Evolutionary conservation across 2,888 invertebrate species (phyloP).

Genomic region (Molorchus minor): DNA sequence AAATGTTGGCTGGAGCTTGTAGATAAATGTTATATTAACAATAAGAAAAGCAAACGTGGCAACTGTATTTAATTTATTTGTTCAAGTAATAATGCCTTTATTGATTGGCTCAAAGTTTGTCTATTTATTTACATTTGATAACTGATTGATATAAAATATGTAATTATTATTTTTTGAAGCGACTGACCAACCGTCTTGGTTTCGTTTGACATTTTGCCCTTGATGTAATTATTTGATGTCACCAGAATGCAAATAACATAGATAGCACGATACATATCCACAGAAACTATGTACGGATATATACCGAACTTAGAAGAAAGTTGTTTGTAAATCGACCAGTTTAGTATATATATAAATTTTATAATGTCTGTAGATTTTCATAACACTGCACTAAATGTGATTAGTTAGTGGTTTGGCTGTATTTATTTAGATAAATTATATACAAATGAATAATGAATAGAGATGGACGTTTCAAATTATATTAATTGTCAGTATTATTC

Average conservation of each 20-base stretch:
- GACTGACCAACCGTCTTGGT: slow-evolving; percentile 9
- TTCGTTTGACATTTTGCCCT: slow-evolving; percentile 10
- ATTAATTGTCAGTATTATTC: neutral
- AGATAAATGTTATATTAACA: slow-evolving; percentile 18
- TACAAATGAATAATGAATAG: slow-evolving; percentile 9
- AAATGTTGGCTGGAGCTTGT: neutral
- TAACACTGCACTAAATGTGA: slow-evolving; percentile 33
- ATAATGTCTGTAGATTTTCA: slow-evolving; percentile 54
- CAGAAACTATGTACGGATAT: neutral
- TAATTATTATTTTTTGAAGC: slow-evolving; percentile 2
- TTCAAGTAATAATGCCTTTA: slow-evolving; percentile 3
- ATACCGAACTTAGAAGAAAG: slow-evolving; percentile 6
- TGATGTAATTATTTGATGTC: slow-evolving; percentile 6
- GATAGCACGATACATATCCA: slow-evolving; percentile 8
- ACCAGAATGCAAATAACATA: slow-evolving; percentile 14
- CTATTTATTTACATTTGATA: slow-evolving; percentile 5
- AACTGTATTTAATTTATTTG: slow-evolving; percentile 7
- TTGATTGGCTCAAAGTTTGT: neutral
- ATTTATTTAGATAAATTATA: slow-evolving; percentile 30
- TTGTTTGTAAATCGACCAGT: slow-evolving; percentile 55
- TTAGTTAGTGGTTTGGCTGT: slow-evolving; percentile 34
- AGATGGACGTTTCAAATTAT: slow-evolving; percentile 6
- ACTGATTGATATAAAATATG: slow-evolving; percentile 2
- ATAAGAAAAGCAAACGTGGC: slow-evolving; percentile 6
- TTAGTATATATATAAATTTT: slow-evolving; percentile 59